These are phyloP conservation scores for Sebastolobus alascanus DNA, from an alignment of 2,797 vertebrate species.

Conservation along the genomic window DNA sequence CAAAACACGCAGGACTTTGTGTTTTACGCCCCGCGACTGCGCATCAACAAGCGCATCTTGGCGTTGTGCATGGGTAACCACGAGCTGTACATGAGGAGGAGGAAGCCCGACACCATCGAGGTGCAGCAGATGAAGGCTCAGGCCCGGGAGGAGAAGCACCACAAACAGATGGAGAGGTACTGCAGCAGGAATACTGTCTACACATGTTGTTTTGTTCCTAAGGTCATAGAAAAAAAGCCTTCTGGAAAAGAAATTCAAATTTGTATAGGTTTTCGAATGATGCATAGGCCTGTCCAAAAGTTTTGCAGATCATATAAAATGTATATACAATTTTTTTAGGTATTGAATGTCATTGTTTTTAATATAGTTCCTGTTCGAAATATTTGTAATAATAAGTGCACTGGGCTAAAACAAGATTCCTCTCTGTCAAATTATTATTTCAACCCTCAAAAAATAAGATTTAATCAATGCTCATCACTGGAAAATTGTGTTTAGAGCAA, in stretches of 20 bases:
- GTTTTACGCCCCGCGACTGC: constrained; percentile 96
- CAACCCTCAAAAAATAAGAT: neutral
- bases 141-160: constrained; percentile 97
- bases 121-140: constrained; percentile 99
- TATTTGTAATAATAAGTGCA: neutral
- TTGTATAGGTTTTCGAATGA: too few species aligned
- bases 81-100: constrained; percentile 97
- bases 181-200: neutral
- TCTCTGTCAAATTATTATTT: neutral
- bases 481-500: neutral
- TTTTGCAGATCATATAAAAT: too few species aligned
- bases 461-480: neutral
- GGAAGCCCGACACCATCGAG: constrained; percentile 98
- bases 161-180: constrained; percentile 98
- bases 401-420: neutral
- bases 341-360: neutral
- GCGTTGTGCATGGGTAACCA: constrained; percentile 99
- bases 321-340: too few species aligned
- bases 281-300: too few species aligned
- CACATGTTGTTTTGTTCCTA: neutral
- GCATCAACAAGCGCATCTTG: constrained; percentile 98
- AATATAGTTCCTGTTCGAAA: neutral
- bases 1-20: constrained; percentile 91
- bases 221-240: neutral
- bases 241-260: neutral